Evolutionary conservation across 2,888 invertebrate species (phyloP), one percentile per base, ranked within the genome.

Genomic region (Melinopterus prodromus): DNA sequence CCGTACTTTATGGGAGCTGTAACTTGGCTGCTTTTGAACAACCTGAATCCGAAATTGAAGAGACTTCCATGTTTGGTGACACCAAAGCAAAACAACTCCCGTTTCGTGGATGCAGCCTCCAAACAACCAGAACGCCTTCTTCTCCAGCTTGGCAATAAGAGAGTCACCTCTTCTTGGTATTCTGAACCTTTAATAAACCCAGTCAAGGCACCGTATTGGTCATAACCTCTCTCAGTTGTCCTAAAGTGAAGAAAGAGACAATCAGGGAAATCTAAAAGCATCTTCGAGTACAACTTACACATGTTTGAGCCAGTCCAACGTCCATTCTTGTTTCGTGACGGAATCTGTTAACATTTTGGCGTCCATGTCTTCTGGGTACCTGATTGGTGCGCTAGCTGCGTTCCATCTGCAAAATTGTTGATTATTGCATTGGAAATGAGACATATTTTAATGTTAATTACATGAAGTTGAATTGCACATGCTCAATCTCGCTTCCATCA

Each of bases 171-270:
- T 35, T 90, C 90, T 37, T 89, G 85, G 1, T 87, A 87, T 75
- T 90, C 88, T 79, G 89, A 91, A 0, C 91, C 88, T 78, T 89
- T 90, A 79, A 94, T 86, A 15, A 91, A 90, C 0, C 94, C 95
- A 82, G 91, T 90, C 15, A 93, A 85, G 0, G 90, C 89, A 6
- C 95, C 95, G 89, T 92, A 94, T 85, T 94, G 94, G 81, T 92
- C 89, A 87, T 92, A 93, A 76, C 93, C 92, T 2, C 88, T 77
- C 78, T 85, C 84, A 77, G 86, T 84, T 6, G 85, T 84, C 9
- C 89, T 89, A 2, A n/a, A 69, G 3, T 1, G 69, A 69, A 69
- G 69, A n/a, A n/a, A 69, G 3, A 69, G 1, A n/a, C 1, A 69
- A 69, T 15, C 1, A n/a, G 15, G 1, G 69, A 2, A 69, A 69